Evolutionary conservation across 2,888 invertebrate species (phyloP).

Genomic region (Dasysyrphus albostriatus): DNA sequence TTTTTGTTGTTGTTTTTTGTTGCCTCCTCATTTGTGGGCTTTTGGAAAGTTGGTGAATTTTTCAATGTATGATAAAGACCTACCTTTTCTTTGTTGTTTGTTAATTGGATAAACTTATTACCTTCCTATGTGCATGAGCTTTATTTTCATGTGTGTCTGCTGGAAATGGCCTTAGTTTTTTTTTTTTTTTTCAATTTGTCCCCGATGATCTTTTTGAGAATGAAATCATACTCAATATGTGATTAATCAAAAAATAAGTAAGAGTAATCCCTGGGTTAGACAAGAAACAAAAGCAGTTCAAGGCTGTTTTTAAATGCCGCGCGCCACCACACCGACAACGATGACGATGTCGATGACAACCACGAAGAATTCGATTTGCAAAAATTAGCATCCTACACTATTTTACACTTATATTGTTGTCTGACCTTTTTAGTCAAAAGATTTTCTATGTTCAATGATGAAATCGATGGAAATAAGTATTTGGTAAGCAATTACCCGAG

Average conservation of each 20-base stretch:
- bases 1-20: not conserved
- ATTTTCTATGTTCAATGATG: slow-evolving; percentile 28
- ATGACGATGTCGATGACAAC: slow-evolving; percentile 40
- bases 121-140: not conserved
- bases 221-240: slow-evolving; percentile 20
- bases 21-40: slow-evolving; percentile 11
- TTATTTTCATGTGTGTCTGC: not conserved
- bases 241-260: slow-evolving; percentile 33
- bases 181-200: not conserved
- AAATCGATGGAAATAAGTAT: slow-evolving; percentile 65
- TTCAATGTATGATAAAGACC: not conserved
- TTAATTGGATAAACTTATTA: slow-evolving; percentile 58
- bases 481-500: slow-evolving; percentile 42
- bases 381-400: slow-evolving; percentile 68
- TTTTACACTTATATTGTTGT: not conserved
- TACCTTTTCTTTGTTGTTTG: slow-evolving; percentile 10
- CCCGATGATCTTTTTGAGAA: not conserved
- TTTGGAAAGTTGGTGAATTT: slow-evolving; percentile 57
- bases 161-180: not conserved
- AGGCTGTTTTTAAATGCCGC: slow-evolving; percentile 34
- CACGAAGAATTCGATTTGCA: slow-evolving; percentile 40
- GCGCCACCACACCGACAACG: not conserved
- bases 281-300: slow-evolving; percentile 49
- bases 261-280: slow-evolving; percentile 17
- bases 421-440: slow-evolving; percentile 61